Conservation (phyloP, 2,113 vertebrate species). For the Gasterosteus aculeatus region DNA sequence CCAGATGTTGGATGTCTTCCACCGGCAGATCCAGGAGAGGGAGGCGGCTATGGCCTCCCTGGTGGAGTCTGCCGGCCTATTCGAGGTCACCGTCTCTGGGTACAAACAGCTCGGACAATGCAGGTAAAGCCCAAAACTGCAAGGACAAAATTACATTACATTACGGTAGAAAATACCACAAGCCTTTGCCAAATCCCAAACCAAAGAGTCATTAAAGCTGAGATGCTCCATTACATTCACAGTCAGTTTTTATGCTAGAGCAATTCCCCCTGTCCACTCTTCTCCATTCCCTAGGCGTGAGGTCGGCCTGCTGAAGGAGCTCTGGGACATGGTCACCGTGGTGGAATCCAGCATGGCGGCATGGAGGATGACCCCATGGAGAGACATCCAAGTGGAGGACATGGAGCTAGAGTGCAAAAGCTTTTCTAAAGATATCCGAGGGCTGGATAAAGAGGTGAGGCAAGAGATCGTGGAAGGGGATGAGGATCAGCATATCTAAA, state of each 20-base stretch:
- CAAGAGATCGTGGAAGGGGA: conserved; percentile 53
- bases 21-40: conserved; percentile 86
- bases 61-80: conserved; percentile 86
- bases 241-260: conserved; percentile 2
- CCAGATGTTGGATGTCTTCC: conserved; percentile 84
- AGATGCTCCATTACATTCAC: conserved; percentile 12
- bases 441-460: conserved; percentile 89
- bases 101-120: conserved; percentile 91
- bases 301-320: conserved; percentile 85
- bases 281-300: conserved; percentile 68
- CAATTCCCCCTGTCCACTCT: conserved; percentile 7
- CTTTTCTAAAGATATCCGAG: conserved; percentile 87
- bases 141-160: background rate
- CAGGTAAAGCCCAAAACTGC: conserved; percentile 77
- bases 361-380: conserved; percentile 90
- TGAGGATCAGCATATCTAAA: background rate
- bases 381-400: conserved; percentile 87
- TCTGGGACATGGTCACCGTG: conserved; percentile 87
- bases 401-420: conserved; percentile 91
- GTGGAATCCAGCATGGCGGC: conserved; percentile 84
- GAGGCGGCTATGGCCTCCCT: conserved; percentile 87
- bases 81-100: conserved; percentile 91
- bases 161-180: background rate
- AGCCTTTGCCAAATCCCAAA: conserved; percentile 14
- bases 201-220: conserved; percentile 24